Conservation (phyloP, 2,888 invertebrate species). For the Philereme vetulata region DNA sequence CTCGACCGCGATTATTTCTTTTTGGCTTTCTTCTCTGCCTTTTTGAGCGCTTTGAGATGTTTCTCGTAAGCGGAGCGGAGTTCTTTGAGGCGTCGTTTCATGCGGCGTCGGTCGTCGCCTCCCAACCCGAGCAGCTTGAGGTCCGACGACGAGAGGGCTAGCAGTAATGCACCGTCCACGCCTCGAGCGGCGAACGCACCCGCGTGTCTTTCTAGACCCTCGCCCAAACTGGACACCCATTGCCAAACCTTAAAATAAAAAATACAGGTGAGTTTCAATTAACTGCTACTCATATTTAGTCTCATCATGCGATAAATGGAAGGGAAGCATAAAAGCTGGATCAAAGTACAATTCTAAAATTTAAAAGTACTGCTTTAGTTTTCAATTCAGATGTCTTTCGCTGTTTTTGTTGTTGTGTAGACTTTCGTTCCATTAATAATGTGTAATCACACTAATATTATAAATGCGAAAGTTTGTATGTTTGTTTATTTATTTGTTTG, state of each 20-base stretch:
- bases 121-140: conserved; percentile 93
- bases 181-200: conserved; percentile 94
- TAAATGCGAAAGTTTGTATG: too few relatives aligned
- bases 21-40: conserved; percentile 92
- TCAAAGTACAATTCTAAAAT: too few relatives aligned
- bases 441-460: too few relatives aligned
- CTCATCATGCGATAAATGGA: too few relatives aligned
- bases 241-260: conserved; percentile 90
- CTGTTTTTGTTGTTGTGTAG: too few relatives aligned
- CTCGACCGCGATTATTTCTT: conserved; percentile 81
- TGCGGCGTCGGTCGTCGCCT: conserved; percentile 90
- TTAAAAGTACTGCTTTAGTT: too few relatives aligned
- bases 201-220: conserved; percentile 94
- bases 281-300: too few relatives aligned
- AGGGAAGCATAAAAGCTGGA: too few relatives aligned
- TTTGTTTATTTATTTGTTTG: too few relatives aligned
- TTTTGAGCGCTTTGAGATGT: conserved; percentile 92
- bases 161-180: conserved; percentile 93
- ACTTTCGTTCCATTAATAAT: too few relatives aligned
- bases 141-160: conserved; percentile 95
- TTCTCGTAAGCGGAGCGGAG: conserved; percentile 92
- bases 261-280: not conserved
- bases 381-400: too few relatives aligned
- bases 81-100: conserved; percentile 94
- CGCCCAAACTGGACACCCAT: conserved; percentile 92